phyloP scores from a whole-genome alignment of 2,113 vertebrate species.

The Onychostruthus taczanowskii region DNA sequence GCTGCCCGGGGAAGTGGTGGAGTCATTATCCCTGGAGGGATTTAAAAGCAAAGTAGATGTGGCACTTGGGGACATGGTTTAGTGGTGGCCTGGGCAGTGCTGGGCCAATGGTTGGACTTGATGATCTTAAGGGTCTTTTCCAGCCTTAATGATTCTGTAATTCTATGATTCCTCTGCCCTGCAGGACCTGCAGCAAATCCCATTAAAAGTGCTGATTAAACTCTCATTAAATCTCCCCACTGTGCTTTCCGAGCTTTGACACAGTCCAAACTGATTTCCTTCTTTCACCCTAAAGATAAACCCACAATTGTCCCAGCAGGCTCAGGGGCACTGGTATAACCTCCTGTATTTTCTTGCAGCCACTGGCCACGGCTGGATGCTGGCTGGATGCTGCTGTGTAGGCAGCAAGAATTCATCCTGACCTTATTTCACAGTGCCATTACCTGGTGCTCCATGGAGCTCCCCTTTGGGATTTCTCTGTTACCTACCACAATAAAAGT shows the following conservation, averaged over 20 bases:
- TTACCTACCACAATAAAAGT: background rate
- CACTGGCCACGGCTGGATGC: background rate
- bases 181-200: background rate
- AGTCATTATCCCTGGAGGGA: too few species aligned
- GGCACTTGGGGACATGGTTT: background rate
- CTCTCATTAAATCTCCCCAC: background rate
- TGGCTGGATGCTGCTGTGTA: background rate
- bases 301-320: background rate
- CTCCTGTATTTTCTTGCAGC: background rate
- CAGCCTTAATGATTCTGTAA: background rate
- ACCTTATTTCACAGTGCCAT: background rate
- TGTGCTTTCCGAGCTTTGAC: background rate
- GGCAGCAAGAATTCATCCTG: background rate
- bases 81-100: background rate
- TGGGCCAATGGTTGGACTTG: background rate
- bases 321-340: background rate
- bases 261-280: background rate
- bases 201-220: background rate
- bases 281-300: constrained; percentile 2
- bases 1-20: background rate
- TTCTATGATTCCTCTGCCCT: background rate
- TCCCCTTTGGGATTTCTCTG: background rate
- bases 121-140: background rate
- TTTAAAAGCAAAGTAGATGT: background rate
- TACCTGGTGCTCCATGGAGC: rapidly evolving